These are phyloP conservation scores for Netelia virgata DNA, from an alignment of 2,888 invertebrate species.

Conservation along the genomic window DNA sequence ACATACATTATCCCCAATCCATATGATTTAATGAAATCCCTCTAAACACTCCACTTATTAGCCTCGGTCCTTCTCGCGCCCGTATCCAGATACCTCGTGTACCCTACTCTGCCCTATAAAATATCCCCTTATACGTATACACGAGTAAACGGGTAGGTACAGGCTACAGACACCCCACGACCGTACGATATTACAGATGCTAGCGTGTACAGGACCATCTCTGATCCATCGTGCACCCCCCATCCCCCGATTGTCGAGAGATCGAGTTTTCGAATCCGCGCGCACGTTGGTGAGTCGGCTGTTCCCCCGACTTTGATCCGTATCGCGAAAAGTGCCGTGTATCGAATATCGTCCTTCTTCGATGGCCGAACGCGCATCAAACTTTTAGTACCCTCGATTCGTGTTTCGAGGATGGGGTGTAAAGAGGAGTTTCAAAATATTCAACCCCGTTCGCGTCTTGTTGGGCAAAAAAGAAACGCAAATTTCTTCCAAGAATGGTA, in stretches of 20 bases:
- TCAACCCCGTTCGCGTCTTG: conserved; percentile 28
- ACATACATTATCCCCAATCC: conserved; percentile 85
- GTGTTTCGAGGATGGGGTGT: no score
- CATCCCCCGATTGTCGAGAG: no score
- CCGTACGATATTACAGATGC: conserved; percentile 31
- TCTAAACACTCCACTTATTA: conserved; percentile 85
- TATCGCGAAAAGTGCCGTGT: conserved; percentile 45
- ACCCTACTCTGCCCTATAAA: conserved; percentile 53
- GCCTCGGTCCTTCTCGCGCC: conserved; percentile 81
- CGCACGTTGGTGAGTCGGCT: neutral
- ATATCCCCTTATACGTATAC: conserved; percentile 23
- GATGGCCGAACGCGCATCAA: conserved; percentile 20
- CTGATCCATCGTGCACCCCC: no score
- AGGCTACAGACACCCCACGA: conserved; percentile 34
- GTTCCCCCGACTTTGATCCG: conserved; percentile 53
- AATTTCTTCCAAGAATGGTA: conserved; percentile 71
- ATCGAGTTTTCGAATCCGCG: no score
- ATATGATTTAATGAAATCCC: conserved; percentile 85
- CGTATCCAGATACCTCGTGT: conserved; percentile 19
- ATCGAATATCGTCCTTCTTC: conserved; percentile 37
- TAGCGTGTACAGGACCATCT: conserved; percentile 19
- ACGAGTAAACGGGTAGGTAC: conserved; percentile 10
- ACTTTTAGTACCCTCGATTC: neutral
- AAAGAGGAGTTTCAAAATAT: neutral
- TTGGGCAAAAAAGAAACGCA: conserved; percentile 7